Conservation (phyloP, 2,113 vertebrate species). For the Raphicerus campestris region DNA sequence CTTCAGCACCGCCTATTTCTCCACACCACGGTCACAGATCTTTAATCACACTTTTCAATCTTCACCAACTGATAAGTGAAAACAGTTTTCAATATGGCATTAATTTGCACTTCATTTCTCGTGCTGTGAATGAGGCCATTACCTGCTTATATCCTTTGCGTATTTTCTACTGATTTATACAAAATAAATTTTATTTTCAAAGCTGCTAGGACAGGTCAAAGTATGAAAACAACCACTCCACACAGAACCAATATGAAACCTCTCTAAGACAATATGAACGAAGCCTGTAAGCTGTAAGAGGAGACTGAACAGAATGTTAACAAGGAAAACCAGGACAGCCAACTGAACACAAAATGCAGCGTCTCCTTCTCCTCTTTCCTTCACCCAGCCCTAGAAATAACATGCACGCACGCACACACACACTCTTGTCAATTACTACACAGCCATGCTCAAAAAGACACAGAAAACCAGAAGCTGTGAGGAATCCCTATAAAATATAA, state of each 20-base stretch:
- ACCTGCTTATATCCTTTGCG: neutral
- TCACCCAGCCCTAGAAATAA: neutral
- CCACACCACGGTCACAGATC: neutral
- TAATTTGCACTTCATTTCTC: neutral
- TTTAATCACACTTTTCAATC: neutral
- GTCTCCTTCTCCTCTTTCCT: neutral
- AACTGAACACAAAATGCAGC: neutral
- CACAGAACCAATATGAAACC: neutral
- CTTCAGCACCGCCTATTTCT: neutral
- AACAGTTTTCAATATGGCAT: neutral
- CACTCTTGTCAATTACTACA: neutral
- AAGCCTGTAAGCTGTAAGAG: neutral
- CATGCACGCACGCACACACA: rapidly evolving
- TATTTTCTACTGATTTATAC: neutral
- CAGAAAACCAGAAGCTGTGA: neutral
- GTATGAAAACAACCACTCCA: neutral
- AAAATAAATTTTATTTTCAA: constrained; percentile 14
- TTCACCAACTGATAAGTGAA: neutral
- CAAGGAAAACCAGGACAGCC: neutral
- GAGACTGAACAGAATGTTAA: neutral
- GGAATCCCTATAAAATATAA: neutral
- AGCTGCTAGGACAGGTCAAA: neutral
- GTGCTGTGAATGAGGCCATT: neutral
- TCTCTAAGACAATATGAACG: neutral
- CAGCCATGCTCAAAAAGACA: neutral